Base-by-base conservation (phyloP, 1,140 invertebrate species). In the Proctacanthus coquilletti region DNA sequence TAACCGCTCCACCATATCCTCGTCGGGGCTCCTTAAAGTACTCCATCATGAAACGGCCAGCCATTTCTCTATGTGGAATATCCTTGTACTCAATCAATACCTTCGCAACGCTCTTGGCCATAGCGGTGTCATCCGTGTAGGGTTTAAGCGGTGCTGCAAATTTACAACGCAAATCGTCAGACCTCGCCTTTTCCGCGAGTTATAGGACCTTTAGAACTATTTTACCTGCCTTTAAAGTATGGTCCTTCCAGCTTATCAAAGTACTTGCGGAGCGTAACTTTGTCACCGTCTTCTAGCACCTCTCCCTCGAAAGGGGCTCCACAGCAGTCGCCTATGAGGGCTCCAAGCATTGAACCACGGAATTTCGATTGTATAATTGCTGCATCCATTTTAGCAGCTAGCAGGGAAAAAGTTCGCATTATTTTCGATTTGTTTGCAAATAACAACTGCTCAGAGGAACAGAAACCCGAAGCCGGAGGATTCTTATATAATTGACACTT, bases 71-170 rank as follows among this genome's bases (percentile, higher is more conserved):
- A 25, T 65, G 48, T 52, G 75, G 61, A 18, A 74, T 56, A 31
- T 62, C 61, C 43, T 68, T 67, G 36, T 72, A 66, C 32, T 75
- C 64, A 17, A 80, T 62, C 18, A 85, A 53, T 29, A 74, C 79
- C 45, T 66, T 54, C 4, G 73, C 75, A 27, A 83, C 56, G 30
- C 66, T 66, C 50, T 69, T 68, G 11, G 74, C 74, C 80, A 86
- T 83, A 15, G 75, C 77, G 11, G 81, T 81, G 51, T 85, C 82
- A 69, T 85, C 81, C 20, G 81, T 81, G 51, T 69, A 83, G 18
- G 61, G 48, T 45, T 74, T 72, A 21, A 69, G 59, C 27, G 73
- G 73, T 77, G 33, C 14, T n/a, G n/a, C n/a, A n/a, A n/a, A n/a
- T n/a, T 15, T 10, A 23, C 21, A 19, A 14, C 5, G 20, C 5